These are phyloP conservation scores for Nycticryphes semicollaris DNA, from an alignment of 2,113 vertebrate genomes.

Conservation along the genomic window DNA sequence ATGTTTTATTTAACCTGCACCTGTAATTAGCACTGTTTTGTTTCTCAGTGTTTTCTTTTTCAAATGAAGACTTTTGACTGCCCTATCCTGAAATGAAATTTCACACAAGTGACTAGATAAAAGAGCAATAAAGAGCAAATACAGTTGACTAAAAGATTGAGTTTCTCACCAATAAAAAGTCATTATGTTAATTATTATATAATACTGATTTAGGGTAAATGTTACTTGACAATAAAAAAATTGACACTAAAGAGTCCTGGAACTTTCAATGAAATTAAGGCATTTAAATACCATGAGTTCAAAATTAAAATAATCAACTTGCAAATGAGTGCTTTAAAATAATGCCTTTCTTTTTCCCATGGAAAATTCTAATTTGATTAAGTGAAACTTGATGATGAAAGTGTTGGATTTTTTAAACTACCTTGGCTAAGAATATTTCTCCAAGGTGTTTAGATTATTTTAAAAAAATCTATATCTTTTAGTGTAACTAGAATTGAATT, in stretches of 20 bases:
- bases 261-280: not conserved
- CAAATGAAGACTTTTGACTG: not conserved
- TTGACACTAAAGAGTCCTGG: not conserved
- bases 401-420: not conserved
- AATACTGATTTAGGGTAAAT: not conserved
- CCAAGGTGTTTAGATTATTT: not conserved
- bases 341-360: not conserved
- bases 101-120: not conserved
- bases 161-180: not conserved
- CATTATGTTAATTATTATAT: not conserved
- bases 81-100: not conserved
- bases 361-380: not conserved
- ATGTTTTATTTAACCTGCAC: not conserved
- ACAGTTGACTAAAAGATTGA: not conserved
- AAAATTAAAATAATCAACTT: not conserved
- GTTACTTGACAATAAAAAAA: not conserved
- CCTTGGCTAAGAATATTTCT: not conserved
- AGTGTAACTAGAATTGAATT: not conserved
- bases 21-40: not conserved
- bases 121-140: not conserved
- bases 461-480: not conserved
- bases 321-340: not conserved
- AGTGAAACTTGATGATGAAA: not conserved
- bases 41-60: not conserved
- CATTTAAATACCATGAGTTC: not conserved